Evolutionary conservation across 2,797 vertebrate species (phyloP).

Genomic region (Poeciliopsis turneri): DNA sequence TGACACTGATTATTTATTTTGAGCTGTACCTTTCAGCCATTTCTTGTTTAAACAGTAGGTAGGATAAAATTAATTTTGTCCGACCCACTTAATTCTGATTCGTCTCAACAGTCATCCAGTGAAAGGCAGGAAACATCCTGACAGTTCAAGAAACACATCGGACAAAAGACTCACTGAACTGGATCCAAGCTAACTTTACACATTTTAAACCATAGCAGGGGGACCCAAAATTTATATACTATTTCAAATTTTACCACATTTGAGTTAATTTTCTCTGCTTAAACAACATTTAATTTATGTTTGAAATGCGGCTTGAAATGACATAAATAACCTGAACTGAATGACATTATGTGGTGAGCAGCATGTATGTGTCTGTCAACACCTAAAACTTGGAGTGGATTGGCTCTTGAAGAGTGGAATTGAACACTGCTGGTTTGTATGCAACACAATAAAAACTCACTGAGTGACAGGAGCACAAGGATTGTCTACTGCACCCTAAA

Average conservation of each 20-base stretch:
- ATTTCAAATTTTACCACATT: background rate
- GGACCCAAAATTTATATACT: background rate
- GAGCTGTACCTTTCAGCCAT: background rate
- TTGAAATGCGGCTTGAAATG: background rate
- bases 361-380: background rate
- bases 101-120: background rate
- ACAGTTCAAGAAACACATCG: background rate
- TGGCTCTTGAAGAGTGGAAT: background rate
- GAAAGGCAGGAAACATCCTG: background rate
- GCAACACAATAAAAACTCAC: background rate
- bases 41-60: background rate
- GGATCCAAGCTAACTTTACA: background rate
- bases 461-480: background rate
- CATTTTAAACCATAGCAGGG: background rate
- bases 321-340: background rate
- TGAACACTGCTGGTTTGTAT: background rate
- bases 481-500: background rate
- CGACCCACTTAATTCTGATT: background rate
- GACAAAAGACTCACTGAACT: background rate
- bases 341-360: background rate
- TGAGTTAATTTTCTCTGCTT: background rate
- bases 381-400: background rate
- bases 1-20: background rate
- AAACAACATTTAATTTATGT: background rate
- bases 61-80: background rate